Evolutionary conservation across 2,113 vertebrate species (phyloP).

Genomic region (Tichodroma muraria): DNA sequence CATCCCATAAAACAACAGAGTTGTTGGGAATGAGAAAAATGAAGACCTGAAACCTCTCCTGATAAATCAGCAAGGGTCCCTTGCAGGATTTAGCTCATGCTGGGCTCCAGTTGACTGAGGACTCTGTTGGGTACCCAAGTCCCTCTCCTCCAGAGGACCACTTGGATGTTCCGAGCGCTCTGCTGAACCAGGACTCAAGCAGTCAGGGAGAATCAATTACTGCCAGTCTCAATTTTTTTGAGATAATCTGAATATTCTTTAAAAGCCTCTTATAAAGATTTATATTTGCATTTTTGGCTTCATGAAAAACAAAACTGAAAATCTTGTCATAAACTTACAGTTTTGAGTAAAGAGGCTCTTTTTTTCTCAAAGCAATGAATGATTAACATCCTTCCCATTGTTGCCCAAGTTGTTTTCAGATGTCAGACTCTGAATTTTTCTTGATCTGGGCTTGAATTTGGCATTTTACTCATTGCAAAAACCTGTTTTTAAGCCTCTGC

Average conservation of each 20-base stretch:
- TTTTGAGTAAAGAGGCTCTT: background rate
- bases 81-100: background rate
- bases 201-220: background rate
- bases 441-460: background rate
- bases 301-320: background rate
- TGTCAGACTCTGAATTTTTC: background rate
- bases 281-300: background rate
- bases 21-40: background rate
- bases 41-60: background rate
- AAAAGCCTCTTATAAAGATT: background rate
- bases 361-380: background rate
- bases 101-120: background rate
- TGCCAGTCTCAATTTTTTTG: background rate
- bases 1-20: background rate
- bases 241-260: background rate
- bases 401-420: background rate
- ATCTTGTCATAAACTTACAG: background rate
- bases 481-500: background rate
- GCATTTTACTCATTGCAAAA: background rate
- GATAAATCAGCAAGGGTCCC: background rate
- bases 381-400: background rate
- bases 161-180: background rate
- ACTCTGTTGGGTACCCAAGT: background rate
- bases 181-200: background rate
- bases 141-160: background rate